These are phyloP conservation scores for Zaprionus kolodkinae DNA, from an alignment of 1,140 invertebrate genomes.

Conservation along the genomic window DNA sequence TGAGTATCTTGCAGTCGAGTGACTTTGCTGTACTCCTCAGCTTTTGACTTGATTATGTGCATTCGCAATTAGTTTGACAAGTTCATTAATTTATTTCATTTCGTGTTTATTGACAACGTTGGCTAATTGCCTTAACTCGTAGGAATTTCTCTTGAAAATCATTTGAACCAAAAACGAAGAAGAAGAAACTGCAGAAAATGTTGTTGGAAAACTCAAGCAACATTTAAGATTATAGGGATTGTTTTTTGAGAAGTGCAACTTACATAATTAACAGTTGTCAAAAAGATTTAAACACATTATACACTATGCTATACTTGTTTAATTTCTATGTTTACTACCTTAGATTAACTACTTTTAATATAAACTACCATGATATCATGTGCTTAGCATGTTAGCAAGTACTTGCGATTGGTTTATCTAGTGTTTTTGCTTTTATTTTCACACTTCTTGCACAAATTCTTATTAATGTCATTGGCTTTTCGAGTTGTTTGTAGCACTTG, in stretches of 20 bases:
- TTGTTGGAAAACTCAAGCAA: too few species aligned
- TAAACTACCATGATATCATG: too few species aligned
- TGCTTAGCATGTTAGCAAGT: too few species aligned
- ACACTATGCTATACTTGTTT: too few species aligned
- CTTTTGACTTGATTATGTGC: neutral
- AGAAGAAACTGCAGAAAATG: neutral
- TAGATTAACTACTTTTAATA: too few species aligned
- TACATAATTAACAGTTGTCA: too few species aligned
- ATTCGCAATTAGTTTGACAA: conserved; percentile 15
- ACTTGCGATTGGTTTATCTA: neutral
- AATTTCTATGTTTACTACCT: too few species aligned
- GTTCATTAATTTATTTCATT: conserved; percentile 31
- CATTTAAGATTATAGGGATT: too few species aligned
- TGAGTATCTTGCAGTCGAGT: neutral
- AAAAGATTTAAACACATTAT: too few species aligned
- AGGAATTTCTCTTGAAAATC: conserved; percentile 7
- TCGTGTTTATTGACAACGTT: neutral
- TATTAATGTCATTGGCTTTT: conserved; percentile 24
- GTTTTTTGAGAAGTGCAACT: too few species aligned
- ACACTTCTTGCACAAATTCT: conserved; percentile 4
- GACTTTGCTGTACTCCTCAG: neutral
- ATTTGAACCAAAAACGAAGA: neutral
- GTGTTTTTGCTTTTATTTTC: conserved; percentile 3
- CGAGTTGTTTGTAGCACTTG: conserved; percentile 9
- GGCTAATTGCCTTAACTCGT: conserved; percentile 35